Conservation (phyloP, 2,113 vertebrate genomes). For the Numida meleagris region DNA sequence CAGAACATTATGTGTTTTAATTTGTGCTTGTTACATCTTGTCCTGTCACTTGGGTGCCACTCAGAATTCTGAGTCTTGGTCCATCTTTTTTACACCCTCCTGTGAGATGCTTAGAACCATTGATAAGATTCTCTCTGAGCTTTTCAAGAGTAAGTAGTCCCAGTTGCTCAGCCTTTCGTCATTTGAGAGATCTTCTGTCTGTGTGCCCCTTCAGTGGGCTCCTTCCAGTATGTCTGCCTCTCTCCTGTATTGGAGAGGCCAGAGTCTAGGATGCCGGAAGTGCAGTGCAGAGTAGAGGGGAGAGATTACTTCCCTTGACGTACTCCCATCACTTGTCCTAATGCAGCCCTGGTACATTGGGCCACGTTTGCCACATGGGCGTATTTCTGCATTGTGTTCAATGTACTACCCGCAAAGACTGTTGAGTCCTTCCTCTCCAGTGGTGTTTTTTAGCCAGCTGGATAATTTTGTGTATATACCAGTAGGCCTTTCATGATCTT, state of each 20-base stretch:
- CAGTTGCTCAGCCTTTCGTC: neutral
- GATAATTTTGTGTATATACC: neutral
- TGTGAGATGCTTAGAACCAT: neutral
- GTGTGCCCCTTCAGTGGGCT: neutral
- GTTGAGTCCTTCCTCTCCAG: neutral
- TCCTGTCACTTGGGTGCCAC: neutral
- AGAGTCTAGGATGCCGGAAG: neutral
- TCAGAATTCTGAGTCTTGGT: neutral
- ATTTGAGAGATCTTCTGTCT: neutral
- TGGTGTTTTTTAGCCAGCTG: neutral
- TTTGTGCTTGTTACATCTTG: neutral
- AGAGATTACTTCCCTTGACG: neutral
- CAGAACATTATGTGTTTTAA: neutral
- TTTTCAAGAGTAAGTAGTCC: neutral
- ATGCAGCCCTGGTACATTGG: neutral
- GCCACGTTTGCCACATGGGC: rapidly evolving
- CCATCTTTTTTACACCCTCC: neutral
- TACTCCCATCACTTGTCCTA: neutral
- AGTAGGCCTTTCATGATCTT: neutral
- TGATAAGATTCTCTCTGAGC: neutral
- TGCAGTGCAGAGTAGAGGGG: neutral
- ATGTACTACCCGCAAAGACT: neutral
- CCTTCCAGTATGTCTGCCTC: neutral
- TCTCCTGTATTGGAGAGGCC: neutral
- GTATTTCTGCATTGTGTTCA: neutral